Conservation (phyloP, 2,888 invertebrate species). For the Meloe dianella region DNA sequence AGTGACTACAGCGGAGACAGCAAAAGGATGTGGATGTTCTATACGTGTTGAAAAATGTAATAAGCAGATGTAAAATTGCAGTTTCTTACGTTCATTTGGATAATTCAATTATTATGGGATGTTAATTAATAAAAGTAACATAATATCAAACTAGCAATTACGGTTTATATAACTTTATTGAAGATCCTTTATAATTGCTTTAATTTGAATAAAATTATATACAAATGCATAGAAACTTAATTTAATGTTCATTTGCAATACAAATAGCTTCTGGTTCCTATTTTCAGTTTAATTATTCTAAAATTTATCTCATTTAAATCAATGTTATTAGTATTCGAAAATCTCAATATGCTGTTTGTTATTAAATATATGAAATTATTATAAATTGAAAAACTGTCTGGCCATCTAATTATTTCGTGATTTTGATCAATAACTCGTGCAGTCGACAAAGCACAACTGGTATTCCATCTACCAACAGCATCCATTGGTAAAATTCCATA, state of each 20-base stretch:
- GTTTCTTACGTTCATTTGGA: neutral
- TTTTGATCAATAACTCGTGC: slow-evolving; percentile 66
- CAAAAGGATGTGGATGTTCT: neutral
- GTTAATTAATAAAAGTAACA: too few species aligned
- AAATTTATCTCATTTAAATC: slow-evolving; percentile 21
- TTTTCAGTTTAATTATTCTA: slow-evolving; percentile 18
- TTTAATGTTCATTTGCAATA: slow-evolving; percentile 17
- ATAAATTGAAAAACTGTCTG: slow-evolving; percentile 71
- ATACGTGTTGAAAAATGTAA: neutral
- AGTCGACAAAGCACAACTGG: slow-evolving; percentile 50
- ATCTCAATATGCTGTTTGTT: slow-evolving; percentile 59
- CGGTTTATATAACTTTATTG: neutral
- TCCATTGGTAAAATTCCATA: slow-evolving; percentile 71
- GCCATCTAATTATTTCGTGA: slow-evolving; percentile 70
- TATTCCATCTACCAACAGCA: slow-evolving; percentile 73
- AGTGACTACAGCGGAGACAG: neutral
- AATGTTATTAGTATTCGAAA: slow-evolving; percentile 17
- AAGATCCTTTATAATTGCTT: neutral
- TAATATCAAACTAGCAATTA: neutral
- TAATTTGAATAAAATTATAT: neutral
- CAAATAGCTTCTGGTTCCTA: slow-evolving; percentile 18
- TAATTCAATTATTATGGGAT: too few species aligned
- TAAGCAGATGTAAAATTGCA: neutral
- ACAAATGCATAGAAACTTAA: neutral
- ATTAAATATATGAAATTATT: slow-evolving; percentile 68